Conservation (phyloP, 1,140 invertebrate species). For the Caenorhabditis inopinata region DNA sequence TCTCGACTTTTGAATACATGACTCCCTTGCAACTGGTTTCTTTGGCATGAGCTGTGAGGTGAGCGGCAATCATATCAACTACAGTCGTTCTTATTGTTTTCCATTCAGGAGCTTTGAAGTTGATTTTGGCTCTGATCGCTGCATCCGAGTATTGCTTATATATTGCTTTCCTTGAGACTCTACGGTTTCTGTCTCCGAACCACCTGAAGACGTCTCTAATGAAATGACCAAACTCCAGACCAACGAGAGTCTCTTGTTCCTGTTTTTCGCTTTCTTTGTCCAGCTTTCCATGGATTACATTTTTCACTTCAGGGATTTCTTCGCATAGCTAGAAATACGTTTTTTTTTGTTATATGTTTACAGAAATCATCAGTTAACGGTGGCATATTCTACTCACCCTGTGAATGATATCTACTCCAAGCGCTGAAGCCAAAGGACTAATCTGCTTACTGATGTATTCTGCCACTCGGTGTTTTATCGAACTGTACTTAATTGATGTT, state of each 20-base stretch:
- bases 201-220: conserved; percentile 2
- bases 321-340: background rate
- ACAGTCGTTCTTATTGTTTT: conserved; percentile 23
- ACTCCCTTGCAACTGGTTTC: background rate
- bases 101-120: conserved; percentile 21
- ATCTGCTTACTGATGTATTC: conserved; percentile 1
- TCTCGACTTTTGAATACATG: conserved; percentile 21
- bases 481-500: background rate
- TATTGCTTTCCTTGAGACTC: background rate
- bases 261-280: background rate
- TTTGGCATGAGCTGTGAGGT: background rate
- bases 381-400: background rate
- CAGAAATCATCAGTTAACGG: too few species aligned
- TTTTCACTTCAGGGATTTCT: background rate
- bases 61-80: conserved; percentile 13
- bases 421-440: background rate
- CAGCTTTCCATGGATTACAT: background rate
- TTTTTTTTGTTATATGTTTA: background rate
- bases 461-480: background rate
- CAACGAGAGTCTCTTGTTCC: background rate
- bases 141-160: background rate
- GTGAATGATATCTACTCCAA: conserved; percentile 2
- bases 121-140: background rate
- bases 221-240: conserved; percentile 22
- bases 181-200: background rate